Evolutionary conservation across 2,113 vertebrate genomes (phyloP).

Genomic region (Carollia perspicillata): DNA sequence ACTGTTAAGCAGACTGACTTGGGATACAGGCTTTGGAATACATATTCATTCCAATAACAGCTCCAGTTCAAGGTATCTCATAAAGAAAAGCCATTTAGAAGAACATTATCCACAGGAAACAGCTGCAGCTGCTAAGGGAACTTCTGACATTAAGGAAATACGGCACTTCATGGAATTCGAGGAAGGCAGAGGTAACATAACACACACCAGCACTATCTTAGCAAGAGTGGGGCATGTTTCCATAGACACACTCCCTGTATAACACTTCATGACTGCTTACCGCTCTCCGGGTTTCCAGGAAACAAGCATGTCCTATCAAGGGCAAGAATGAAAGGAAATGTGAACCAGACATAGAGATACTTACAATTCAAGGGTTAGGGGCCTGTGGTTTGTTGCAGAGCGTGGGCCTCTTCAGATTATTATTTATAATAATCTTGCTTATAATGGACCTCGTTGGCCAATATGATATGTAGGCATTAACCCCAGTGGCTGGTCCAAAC

Average conservation of each 20-base stretch:
- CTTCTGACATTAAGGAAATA: slow-evolving; percentile 62
- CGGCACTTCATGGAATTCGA: slow-evolving; percentile 15
- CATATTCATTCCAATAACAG: slow-evolving; percentile 28
- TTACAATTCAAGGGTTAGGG: neutral
- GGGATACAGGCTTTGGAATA: neutral
- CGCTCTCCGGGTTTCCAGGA: neutral
- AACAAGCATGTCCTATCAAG: neutral
- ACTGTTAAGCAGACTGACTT: slow-evolving; percentile 53
- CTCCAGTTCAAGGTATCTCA: slow-evolving; percentile 21
- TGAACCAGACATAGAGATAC: neutral
- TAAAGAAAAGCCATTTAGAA: slow-evolving; percentile 53
- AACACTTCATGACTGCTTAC: neutral
- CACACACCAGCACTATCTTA: neutral
- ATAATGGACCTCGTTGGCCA: neutral
- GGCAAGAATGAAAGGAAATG: slow-evolving; percentile 11
- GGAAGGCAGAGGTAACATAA: slow-evolving; percentile 40
- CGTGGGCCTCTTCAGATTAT: neutral
- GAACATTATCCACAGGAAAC: slow-evolving; percentile 70
- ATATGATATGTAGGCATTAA: neutral
- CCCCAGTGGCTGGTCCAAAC: neutral
- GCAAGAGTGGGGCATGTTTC: neutral
- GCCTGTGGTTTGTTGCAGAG: neutral
- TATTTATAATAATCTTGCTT: too few relatives aligned
- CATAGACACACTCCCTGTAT: neutral
- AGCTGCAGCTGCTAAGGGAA: slow-evolving; percentile 57